Conservation (phyloP, 2,797 vertebrate genomes). For the Pipistrellus pygmaeus region DNA sequence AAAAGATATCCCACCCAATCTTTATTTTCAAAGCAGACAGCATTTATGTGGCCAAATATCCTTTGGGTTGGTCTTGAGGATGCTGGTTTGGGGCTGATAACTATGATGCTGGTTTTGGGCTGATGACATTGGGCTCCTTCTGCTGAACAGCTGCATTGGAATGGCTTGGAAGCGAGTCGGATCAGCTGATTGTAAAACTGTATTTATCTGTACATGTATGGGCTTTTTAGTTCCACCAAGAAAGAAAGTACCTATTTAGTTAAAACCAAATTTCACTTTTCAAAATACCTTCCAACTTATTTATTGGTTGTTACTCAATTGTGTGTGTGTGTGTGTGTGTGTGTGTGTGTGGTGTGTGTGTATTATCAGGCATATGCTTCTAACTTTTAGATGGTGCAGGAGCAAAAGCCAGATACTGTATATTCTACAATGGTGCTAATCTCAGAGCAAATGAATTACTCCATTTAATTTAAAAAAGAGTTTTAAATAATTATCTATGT, state of each 20-base stretch:
- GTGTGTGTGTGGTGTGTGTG: conserved; percentile 84
- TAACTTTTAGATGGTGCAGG: conserved; percentile 79
- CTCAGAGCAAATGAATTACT: conserved; percentile 81
- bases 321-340: conserved; percentile 75
- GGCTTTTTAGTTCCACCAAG: conserved; percentile 68
- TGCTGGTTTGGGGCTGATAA: conserved; percentile 11
- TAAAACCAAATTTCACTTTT: conserved; percentile 75
- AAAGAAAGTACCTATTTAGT: conserved; percentile 65
- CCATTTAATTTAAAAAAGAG: conserved; percentile 82
- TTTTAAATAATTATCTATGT: conserved; percentile 82
- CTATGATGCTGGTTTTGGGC: background rate
- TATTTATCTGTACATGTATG: conserved; percentile 79
- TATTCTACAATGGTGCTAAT: conserved; percentile 90
- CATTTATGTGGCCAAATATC: background rate
- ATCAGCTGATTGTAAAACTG: conserved; percentile 59
- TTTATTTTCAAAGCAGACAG: conserved; percentile 39
- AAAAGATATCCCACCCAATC: background rate
- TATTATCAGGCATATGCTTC: conserved; percentile 84
- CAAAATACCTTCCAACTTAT: conserved; percentile 83
- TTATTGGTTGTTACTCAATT: conserved; percentile 93
- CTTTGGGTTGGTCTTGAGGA: conserved; percentile 49
- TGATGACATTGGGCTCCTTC: background rate
- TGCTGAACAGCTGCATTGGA: conserved; percentile 49
- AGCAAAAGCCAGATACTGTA: conserved; percentile 81
- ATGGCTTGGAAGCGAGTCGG: conserved; percentile 45